Evolutionary conservation across 2,113 vertebrate species (phyloP).

Genomic region (Malurus melanocephalus): DNA sequence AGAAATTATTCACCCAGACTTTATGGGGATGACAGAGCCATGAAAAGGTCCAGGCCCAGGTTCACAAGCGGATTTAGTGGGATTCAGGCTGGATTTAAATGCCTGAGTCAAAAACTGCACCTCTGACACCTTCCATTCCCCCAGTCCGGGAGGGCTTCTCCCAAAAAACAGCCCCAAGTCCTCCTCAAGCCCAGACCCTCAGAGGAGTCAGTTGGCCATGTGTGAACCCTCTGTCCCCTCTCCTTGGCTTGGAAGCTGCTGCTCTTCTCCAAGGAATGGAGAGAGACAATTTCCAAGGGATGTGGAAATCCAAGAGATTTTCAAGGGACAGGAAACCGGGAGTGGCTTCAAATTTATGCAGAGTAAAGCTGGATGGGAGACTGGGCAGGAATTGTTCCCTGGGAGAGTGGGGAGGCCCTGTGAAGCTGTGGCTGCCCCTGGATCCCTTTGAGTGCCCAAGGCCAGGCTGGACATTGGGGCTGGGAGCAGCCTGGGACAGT

Average conservation of each 20-base stretch:
- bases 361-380: rapidly evolving
- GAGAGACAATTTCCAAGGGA: background rate
- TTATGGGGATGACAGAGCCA: conserved; percentile 20
- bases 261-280: background rate
- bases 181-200: background rate
- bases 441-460: background rate
- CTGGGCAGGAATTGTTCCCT: background rate
- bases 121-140: background rate
- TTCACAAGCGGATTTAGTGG: conserved; percentile 31
- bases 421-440: background rate
- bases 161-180: background rate
- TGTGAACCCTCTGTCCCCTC: background rate
- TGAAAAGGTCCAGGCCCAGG: conserved; percentile 23
- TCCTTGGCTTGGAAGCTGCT: background rate
- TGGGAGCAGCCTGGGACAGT: background rate
- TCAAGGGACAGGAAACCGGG: rapidly evolving
- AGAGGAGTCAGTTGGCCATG: rapidly evolving
- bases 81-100: background rate
- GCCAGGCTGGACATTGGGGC: background rate
- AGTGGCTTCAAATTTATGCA: background rate
- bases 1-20: conserved; percentile 47
- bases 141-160: background rate
- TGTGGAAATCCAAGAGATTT: background rate
- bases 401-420: rapidly evolving
- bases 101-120: background rate